Base-by-base conservation (phyloP, 2,797 vertebrate species). In the Pristis pectinata region DNA sequence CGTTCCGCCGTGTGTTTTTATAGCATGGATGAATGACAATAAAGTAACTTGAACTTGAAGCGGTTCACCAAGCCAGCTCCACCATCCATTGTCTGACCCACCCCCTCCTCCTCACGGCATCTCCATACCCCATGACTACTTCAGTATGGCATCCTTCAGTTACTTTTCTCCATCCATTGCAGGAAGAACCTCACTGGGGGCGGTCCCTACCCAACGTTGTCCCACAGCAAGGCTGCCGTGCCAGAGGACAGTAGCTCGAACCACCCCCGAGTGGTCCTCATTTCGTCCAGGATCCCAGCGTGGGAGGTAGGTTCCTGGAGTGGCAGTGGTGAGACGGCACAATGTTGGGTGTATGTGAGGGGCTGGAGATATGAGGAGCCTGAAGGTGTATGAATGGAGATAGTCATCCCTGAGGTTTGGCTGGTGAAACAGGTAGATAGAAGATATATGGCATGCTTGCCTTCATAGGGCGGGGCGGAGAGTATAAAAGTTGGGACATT, bases 221-320 rank as follows among this genome's bases (percentile, higher is more conserved):
- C 95, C 64, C 95, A 94, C 94, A 95, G 94, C 22, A 19, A 24
- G 19, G 10, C 91, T 15, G 64, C 89, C 1, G 3, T 0, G 56
- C 8, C 8, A 70, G 64, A 2, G 11, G 11, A 41, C 0, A 83
- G 94, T 1, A 3, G 72, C 94, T 67, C 77, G n/a, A 27, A 22
- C 41, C 95, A 85, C 44, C 41, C 94, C 15, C 96, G 96, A 15
- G 92, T 98, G 27, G 94, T 99, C 87, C 96, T 99, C 95, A 95
- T 99, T 95, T 98, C 98, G 34, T 97, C 97, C 76, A 97, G 95
- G 95, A 95, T 98, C 92, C 98, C 98, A 76, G 98, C 98, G 10
- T 98, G 97, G 95, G 98, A 99, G 98, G 98, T 98, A 95, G 1
- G 22, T 87, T 95, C 44, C 49, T 44, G 30, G 22, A 27, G 13